Percentiles rank a stretch among this genome's conserved stretches.
Evolutionary conservation across 2,888 invertebrate genomes (phyloP).

Genomic region (Pollenia amentaria): DNA sequence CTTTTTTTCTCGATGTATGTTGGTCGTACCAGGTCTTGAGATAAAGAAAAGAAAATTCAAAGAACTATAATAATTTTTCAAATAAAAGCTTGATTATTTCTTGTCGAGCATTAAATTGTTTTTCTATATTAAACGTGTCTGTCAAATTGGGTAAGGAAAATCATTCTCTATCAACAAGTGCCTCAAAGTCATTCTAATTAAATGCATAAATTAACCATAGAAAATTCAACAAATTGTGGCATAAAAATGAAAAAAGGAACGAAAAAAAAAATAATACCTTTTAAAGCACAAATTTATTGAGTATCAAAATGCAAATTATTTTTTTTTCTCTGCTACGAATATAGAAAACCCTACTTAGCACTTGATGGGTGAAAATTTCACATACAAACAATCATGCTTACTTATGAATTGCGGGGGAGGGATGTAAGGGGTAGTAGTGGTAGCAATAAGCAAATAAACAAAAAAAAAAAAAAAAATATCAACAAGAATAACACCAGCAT

Average conservation of each 20-base stretch:
- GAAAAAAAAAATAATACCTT: constrained; percentile 27
- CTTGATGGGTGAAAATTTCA: constrained; percentile 55
- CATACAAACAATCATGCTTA: background rate
- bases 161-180: constrained; percentile 21
- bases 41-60: no score
- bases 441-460: constrained; percentile 47
- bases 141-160: background rate
- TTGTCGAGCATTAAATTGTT: no score
- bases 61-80: no score
- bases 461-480: constrained; percentile 28
- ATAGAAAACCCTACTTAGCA: constrained; percentile 57
- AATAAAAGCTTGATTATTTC: no score
- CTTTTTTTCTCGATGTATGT: no score
- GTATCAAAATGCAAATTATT: constrained; percentile 64
- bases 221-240: constrained; percentile 17
- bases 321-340: constrained; percentile 36
- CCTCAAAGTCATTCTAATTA: constrained; percentile 35
- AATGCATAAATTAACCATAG: constrained; percentile 21
- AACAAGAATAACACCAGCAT: constrained; percentile 40
- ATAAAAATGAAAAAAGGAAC: background rate
- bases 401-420: background rate
- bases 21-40: no score
- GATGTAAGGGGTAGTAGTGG: constrained; percentile 26
- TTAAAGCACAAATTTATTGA: constrained; percentile 61
- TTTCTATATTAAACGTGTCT: no score